Conservation (phyloP, 1,140 invertebrate genomes). For the Vanessa tameamea region DNA sequence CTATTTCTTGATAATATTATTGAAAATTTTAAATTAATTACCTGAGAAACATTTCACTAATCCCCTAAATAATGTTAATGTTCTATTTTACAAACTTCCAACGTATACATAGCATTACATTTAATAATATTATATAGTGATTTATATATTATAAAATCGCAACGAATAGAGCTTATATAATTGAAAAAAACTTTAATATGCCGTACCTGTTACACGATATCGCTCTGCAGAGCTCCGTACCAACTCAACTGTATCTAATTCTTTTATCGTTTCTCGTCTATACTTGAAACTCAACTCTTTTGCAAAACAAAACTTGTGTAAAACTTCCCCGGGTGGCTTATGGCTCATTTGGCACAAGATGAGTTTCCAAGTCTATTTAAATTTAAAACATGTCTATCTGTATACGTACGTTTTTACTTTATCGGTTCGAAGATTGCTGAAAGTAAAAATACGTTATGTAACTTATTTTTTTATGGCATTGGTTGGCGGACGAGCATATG, state of each 20-base stretch:
- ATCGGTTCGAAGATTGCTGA: constrained; percentile 8
- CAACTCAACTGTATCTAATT: constrained; percentile 38
- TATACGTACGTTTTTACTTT: constrained; percentile 20
- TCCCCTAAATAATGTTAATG: no score
- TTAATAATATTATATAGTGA: no score
- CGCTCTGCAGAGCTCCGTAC: constrained; percentile 8
- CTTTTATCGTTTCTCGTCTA: constrained; percentile 42
- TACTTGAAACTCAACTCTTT: constrained; percentile 43
- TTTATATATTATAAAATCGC: no score
- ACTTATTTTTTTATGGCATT: neutral
- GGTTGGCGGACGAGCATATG: no score
- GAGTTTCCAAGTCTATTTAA: constrained; percentile 50
- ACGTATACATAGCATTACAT: no score
- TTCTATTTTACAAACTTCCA: no score
- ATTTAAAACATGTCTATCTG: constrained; percentile 44
- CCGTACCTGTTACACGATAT: constrained; percentile 18
- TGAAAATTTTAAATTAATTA: no score
- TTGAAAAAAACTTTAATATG: constrained; percentile 9
- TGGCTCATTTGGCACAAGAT: constrained; percentile 53
- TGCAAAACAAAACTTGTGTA: constrained; percentile 48
- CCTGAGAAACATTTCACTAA: no score
- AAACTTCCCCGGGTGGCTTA: constrained; percentile 46
- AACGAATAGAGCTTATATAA: neutral
- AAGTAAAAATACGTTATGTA: constrained; percentile 5
- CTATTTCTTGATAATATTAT: no score